Percentiles rank a stretch among this genome's conserved stretches.
These are phyloP conservation scores for Gulo gulo DNA, from an alignment of 2,113 vertebrate species.

Conservation along the genomic window DNA sequence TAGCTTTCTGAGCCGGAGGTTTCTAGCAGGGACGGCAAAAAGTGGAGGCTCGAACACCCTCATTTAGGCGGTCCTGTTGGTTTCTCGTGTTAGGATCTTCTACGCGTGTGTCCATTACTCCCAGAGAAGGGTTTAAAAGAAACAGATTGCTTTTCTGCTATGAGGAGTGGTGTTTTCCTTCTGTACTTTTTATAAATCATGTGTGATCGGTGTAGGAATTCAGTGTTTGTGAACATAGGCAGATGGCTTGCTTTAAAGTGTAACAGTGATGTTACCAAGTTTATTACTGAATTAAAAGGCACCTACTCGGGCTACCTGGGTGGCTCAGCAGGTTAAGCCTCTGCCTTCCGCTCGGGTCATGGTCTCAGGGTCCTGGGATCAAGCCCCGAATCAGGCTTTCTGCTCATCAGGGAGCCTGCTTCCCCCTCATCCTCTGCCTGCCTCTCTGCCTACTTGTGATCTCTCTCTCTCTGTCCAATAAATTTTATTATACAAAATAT, in stretches of 20 bases:
- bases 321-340: no score
- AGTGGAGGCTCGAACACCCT: constrained; percentile 49
- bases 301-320: no score
- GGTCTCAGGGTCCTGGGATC: no score
- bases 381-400: no score
- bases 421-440: no score
- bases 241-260: constrained; percentile 32
- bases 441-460: no score
- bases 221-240: constrained; percentile 21
- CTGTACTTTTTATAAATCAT: constrained; percentile 5
- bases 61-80: constrained; percentile 38
- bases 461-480: no score
- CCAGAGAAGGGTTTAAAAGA: not conserved
- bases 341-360: no score
- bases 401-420: no score
- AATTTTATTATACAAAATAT: no score
- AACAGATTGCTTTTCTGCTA: not conserved
- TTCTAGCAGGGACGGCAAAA: constrained; percentile 42
- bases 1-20: constrained; percentile 77
- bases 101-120: constrained; percentile 66
- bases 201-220: not conserved
- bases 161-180: not conserved
- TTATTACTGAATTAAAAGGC: not conserved
- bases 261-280: constrained; percentile 53
- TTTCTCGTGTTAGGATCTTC: constrained; percentile 46